Percentiles rank a stretch among this genome's conserved stretches.
These are phyloP conservation scores for Nothura maculosa DNA, from an alignment of 2,797 vertebrate genomes.

Conservation along the genomic window DNA sequence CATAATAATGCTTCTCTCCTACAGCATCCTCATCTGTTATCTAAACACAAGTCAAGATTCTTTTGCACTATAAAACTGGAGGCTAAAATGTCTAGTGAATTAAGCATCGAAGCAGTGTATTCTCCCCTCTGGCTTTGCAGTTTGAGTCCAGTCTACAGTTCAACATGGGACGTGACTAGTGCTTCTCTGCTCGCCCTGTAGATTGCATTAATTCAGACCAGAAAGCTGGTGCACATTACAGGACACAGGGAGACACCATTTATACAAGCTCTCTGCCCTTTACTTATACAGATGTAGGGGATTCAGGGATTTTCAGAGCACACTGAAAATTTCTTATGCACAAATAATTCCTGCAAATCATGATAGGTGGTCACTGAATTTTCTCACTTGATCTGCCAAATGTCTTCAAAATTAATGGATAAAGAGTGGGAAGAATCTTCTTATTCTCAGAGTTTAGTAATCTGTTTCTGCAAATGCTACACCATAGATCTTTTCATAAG, in stretches of 20 bases:
- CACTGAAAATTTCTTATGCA: neutral
- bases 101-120: neutral
- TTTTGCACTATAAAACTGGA: conserved; percentile 30
- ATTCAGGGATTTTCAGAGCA: neutral
- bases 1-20: conserved; percentile 40
- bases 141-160: neutral
- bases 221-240: neutral
- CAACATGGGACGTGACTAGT: neutral
- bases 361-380: neutral
- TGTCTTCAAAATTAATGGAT: neutral
- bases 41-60: conserved; percentile 33
- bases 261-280: neutral
- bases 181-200: neutral
- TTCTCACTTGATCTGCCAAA: neutral
- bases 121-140: neutral
- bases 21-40: conserved; percentile 53
- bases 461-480: neutral
- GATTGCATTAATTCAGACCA: conserved; percentile 29
- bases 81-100: conserved; percentile 29
- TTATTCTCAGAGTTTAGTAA: neutral
- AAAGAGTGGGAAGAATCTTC: neutral
- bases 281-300: neutral
- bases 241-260: neutral
- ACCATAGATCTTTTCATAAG: neutral
- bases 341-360: neutral